Conservation (phyloP, 2,888 invertebrate species). For the Drosophila histrio region DNA sequence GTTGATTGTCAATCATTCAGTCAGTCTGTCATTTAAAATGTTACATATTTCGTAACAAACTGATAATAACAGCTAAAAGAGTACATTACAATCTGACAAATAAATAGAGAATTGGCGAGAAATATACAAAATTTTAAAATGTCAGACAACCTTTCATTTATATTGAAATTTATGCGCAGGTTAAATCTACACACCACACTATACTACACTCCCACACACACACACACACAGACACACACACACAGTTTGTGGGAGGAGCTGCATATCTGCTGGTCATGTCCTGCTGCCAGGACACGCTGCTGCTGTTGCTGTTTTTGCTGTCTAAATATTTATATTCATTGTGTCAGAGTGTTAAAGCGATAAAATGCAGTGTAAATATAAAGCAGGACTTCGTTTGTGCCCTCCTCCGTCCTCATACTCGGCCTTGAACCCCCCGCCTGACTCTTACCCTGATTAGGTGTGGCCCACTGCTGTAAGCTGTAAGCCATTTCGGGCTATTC, state of each 20-base stretch:
- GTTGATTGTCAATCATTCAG: background rate
- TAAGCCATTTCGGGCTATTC: constrained; percentile 49
- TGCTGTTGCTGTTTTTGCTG: constrained; percentile 76
- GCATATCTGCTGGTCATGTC: constrained; percentile 66
- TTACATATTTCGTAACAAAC: background rate
- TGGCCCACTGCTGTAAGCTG: constrained; percentile 13
- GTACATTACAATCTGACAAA: constrained; percentile 26
- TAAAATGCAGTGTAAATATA: constrained; percentile 79
- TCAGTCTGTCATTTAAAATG: background rate
- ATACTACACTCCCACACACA: background rate
- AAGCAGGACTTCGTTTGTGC: constrained; percentile 46
- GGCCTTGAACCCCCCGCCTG: background rate
- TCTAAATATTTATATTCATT: constrained; percentile 80
- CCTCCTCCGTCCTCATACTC: background rate
- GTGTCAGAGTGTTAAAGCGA: constrained; percentile 80
- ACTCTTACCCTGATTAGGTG: constrained; percentile 60
- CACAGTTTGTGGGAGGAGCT: constrained; percentile 4
- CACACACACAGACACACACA: background rate
- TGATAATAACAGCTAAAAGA: background rate
- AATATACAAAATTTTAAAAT: constrained; percentile 42
- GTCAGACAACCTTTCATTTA: constrained; percentile 66
- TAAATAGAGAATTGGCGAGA: constrained; percentile 49
- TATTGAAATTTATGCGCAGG: constrained; percentile 77
- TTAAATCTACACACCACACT: constrained; percentile 47
- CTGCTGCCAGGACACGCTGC: constrained; percentile 50